A percentile compares a stretch with the other conserved stretches of the same genome.
These are phyloP conservation scores for Strigamia crassipes DNA, from an alignment of 2,888 invertebrate genomes.

Conservation along the genomic window DNA sequence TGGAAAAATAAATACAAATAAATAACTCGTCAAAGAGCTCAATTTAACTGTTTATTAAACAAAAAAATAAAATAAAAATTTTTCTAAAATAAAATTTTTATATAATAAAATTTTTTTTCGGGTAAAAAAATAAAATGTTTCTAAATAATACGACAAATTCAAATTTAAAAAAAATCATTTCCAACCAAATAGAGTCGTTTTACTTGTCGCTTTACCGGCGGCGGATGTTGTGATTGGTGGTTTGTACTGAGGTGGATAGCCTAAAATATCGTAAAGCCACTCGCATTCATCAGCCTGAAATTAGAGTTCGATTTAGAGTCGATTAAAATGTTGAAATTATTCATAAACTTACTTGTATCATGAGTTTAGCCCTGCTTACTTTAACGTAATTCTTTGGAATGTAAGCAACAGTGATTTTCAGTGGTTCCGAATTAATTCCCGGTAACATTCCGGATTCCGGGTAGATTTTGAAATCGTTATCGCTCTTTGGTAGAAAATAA, in stretches of 20 bases:
- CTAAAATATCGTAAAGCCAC: constrained; percentile 5
- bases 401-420: neutral
- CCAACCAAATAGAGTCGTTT: neutral
- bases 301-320: neutral
- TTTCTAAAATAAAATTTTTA: too few species aligned
- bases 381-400: neutral
- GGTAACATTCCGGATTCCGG: constrained; percentile 41
- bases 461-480: constrained; percentile 15
- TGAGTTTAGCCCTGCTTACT: constrained; percentile 7
- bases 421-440: neutral
- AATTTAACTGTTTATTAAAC: too few species aligned
- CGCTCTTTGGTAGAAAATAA: neutral
- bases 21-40: too few species aligned
- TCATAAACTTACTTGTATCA: constrained; percentile 33
- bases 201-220: neutral
- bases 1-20: too few species aligned
- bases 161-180: neutral
- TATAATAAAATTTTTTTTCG: neutral
- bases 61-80: neutral
- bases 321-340: neutral
- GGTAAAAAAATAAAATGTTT: too few species aligned
- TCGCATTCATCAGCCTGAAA: constrained; percentile 7
- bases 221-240: neutral
- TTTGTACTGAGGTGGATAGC: neutral
- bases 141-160: too few species aligned